Percentiles rank a stretch among this genome's conserved stretches.
phyloP scores from a whole-genome alignment of 2,797 vertebrate genomes.

The Lacerta viridis region DNA sequence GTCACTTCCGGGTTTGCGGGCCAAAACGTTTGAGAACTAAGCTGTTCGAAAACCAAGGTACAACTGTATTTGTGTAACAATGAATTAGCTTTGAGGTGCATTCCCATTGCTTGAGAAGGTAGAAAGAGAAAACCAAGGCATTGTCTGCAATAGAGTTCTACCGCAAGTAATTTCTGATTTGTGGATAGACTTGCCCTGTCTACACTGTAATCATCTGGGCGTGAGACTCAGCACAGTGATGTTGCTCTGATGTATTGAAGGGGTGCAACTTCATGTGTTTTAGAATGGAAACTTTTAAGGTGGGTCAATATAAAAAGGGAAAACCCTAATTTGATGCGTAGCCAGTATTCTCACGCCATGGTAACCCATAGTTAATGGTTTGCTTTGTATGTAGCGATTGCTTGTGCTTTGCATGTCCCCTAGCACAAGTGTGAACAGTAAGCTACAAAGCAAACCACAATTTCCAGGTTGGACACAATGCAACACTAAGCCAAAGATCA shows the following conservation, averaged over 20 bases:
- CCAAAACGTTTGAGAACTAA: too few species aligned
- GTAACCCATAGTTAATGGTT: too few species aligned
- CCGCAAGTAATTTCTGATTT: background rate
- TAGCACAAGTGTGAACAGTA: too few species aligned
- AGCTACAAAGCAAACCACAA: too few species aligned
- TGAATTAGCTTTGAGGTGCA: background rate
- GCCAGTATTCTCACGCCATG: too few species aligned
- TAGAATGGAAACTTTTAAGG: background rate
- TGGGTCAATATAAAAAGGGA: background rate
- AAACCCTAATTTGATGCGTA: background rate
- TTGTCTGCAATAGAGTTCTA: background rate
- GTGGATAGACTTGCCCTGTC: background rate
- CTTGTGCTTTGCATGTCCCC: too few species aligned
- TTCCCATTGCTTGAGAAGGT: background rate
- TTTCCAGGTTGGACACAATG: too few species aligned
- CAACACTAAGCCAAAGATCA: too few species aligned
- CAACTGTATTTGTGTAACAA: too few species aligned
- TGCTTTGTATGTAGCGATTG: too few species aligned
- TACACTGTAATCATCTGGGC: background rate
- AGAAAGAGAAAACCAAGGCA: background rate
- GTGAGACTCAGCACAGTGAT: background rate
- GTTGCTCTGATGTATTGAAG: background rate
- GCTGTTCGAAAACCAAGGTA: too few species aligned
- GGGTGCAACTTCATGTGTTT: background rate
- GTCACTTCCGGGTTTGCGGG: too few species aligned